Conservation (phyloP, 2,113 vertebrate species). For the Caloenas nicobarica region DNA sequence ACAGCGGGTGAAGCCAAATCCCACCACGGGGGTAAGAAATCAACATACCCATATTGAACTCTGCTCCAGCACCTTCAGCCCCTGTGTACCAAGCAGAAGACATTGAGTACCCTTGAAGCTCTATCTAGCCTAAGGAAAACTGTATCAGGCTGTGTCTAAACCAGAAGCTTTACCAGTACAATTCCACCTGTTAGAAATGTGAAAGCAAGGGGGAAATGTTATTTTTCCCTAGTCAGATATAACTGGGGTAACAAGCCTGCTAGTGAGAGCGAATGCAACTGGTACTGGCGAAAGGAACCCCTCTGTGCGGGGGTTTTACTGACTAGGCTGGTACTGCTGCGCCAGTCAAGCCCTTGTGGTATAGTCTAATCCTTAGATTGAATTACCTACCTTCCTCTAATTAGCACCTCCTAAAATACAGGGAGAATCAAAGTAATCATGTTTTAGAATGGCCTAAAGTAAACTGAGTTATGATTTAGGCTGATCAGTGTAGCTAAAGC, state of each 20-base stretch:
- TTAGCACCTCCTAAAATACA: slow-evolving; percentile 4
- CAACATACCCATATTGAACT: too few relatives aligned
- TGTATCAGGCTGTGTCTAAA: fast-evolving
- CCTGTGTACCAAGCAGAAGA: fast-evolving
- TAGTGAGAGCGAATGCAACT: fast-evolving
- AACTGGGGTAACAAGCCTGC: background rate
- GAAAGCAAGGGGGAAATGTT: background rate
- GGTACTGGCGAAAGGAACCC: background rate
- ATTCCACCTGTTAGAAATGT: fast-evolving
- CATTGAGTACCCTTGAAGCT: fast-evolving
- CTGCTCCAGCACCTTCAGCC: background rate
- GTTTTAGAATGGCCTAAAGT: background rate
- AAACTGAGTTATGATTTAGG: background rate
- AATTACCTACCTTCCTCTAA: slow-evolving; percentile 30
- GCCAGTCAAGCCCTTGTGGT: background rate
- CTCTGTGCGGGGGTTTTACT: background rate
- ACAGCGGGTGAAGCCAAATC: fast-evolving
- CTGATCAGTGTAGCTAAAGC: background rate
- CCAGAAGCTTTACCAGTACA: background rate
- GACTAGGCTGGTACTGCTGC: background rate
- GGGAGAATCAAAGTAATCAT: background rate
- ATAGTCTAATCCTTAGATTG: background rate
- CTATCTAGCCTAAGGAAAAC: fast-evolving
- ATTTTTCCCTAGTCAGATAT: background rate
- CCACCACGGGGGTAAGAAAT: background rate